Conservation (phyloP, 2,888 invertebrate species). For the Agrenia bidenticulata region DNA sequence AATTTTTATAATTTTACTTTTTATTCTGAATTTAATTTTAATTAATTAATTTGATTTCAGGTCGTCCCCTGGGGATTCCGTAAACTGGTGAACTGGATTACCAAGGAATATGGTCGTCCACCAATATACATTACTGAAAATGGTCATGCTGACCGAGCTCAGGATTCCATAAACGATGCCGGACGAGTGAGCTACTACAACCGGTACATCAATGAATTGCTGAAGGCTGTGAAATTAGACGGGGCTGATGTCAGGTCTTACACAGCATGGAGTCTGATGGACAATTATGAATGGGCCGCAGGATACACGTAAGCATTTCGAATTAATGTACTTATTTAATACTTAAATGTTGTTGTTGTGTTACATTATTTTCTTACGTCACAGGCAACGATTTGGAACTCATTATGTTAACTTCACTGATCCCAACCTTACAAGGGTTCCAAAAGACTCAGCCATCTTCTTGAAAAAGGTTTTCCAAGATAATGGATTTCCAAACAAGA, state of each 20-base stretch:
- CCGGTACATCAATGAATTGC: conserved; percentile 45
- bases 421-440: conserved; percentile 28
- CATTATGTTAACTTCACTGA: conserved; percentile 38
- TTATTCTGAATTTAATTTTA: not conserved
- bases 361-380: too few species aligned
- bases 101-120: conserved; percentile 31
- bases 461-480: conserved; percentile 34
- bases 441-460: conserved; percentile 32
- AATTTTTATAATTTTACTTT: not conserved
- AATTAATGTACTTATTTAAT: too few species aligned
- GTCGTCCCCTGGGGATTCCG: conserved; percentile 40
- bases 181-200: conserved; percentile 44
- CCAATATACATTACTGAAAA: conserved; percentile 43
- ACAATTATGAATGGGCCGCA: conserved; percentile 41
- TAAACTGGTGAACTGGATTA: conserved; percentile 29
- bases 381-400: conserved; percentile 29
- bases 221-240: conserved; percentile 44
- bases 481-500: conserved; percentile 33
- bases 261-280: conserved; percentile 45
- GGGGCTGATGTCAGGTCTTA: conserved; percentile 46
- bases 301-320: conserved; percentile 36
- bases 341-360: too few species aligned
- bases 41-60: not conserved
- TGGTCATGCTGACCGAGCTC: conserved; percentile 33
- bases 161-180: conserved; percentile 38